phyloP scores from a whole-genome alignment of 2,113 vertebrate genomes.

The Amblyornis subalaris region DNA sequence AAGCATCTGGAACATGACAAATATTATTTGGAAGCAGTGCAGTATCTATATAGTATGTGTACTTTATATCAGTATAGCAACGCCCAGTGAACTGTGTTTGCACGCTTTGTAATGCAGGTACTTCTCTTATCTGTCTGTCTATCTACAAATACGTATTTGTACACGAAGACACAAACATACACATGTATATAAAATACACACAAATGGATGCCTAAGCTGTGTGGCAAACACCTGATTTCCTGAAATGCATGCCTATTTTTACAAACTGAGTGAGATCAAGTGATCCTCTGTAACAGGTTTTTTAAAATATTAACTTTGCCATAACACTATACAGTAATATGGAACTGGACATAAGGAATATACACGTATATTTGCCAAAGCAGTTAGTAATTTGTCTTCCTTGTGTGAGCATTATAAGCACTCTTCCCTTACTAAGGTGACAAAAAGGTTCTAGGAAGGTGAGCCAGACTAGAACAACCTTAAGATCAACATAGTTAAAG shows the following conservation, averaged over 20 bases:
- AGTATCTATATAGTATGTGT: background rate
- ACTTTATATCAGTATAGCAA: background rate
- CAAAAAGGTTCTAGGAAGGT: background rate
- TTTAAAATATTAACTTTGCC: background rate
- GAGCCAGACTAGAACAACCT: background rate
- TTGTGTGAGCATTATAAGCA: background rate
- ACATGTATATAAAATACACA: background rate
- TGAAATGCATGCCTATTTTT: background rate
- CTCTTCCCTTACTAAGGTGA: background rate
- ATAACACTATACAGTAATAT: background rate
- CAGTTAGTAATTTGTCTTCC: background rate
- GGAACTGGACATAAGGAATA: background rate
- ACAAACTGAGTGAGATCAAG: background rate
- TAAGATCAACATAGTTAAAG: background rate
- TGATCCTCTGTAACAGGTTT: background rate
- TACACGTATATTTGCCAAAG: background rate
- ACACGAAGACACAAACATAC: background rate
- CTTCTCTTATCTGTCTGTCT: background rate
- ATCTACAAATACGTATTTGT: background rate
- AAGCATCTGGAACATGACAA: conserved; percentile 74
- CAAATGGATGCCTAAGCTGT: background rate
- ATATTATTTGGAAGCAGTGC: conserved; percentile 60
- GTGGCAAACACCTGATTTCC: background rate
- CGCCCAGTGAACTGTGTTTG: background rate
- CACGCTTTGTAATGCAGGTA: background rate